Conservation (phyloP, 2,113 vertebrate genomes). For the Butastur rufipennis region DNA sequence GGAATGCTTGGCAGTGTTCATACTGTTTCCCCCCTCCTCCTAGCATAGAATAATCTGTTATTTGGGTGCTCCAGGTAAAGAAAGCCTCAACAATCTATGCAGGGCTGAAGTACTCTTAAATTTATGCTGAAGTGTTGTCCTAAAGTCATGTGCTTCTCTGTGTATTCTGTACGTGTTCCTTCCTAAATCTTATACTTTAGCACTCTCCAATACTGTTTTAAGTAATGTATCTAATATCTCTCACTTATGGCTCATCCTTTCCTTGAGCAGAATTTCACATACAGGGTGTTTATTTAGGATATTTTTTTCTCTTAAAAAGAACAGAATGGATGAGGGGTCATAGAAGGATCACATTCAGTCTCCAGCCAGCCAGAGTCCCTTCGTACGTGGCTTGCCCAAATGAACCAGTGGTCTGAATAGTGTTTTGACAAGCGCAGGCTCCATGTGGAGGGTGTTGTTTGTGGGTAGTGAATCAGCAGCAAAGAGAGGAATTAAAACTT, state of each 20-base stretch:
- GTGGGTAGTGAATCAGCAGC: not conserved
- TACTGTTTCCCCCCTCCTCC: not conserved
- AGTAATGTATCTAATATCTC: not conserved
- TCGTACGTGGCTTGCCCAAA: accelerated
- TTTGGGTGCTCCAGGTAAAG: not conserved
- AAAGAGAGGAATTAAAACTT: not conserved
- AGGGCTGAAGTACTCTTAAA: not conserved
- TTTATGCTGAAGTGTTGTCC: not conserved
- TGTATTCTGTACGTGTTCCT: not conserved
- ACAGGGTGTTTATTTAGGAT: not conserved
- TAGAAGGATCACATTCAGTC: not conserved
- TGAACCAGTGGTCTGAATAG: not conserved
- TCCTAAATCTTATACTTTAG: not conserved
- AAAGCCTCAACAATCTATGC: not conserved
- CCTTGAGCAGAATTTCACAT: not conserved
- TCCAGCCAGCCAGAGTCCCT: not conserved
- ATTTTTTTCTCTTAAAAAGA: not conserved
- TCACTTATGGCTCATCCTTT: not conserved
- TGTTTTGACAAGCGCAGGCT: not conserved
- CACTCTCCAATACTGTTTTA: not conserved
- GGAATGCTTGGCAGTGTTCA: not conserved
- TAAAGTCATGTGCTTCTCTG: not conserved
- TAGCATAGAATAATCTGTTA: not conserved
- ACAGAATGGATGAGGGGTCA: not conserved
- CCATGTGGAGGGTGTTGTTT: accelerated